These are phyloP conservation scores for Erynnis tages DNA, from an alignment of 2,888 invertebrate species.

Conservation along the genomic window DNA sequence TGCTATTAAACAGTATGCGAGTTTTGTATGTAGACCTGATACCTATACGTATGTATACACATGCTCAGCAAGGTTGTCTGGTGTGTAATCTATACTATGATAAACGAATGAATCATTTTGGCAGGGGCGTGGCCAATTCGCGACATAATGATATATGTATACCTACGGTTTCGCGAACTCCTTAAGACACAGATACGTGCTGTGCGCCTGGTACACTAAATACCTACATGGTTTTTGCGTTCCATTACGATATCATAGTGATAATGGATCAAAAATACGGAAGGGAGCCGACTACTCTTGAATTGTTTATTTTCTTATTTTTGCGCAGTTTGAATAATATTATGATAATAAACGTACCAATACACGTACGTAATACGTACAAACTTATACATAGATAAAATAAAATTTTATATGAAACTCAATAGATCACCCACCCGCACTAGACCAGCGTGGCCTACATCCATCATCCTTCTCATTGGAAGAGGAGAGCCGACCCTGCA, in stretches of 20 bases:
- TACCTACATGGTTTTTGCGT: constrained; percentile 30
- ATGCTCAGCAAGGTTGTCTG: neutral
- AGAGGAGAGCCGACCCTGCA: no score
- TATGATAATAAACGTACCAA: neutral
- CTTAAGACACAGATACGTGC: constrained; percentile 39
- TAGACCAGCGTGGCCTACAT: no score
- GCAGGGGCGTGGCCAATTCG: constrained; percentile 71
- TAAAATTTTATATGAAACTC: no score
- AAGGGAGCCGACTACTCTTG: neutral
- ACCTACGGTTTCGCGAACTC: constrained; percentile 28
- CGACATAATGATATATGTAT: constrained; percentile 46
- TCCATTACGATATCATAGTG: constrained; percentile 1
- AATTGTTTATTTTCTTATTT: constrained; percentile 6
- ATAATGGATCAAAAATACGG: constrained; percentile 4
- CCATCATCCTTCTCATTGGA: no score
- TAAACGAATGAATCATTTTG: constrained; percentile 61
- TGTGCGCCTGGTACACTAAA: constrained; percentile 53
- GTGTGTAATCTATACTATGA: constrained; percentile 8
- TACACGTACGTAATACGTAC: neutral
- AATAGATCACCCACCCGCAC: no score
- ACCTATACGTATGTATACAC: neutral
- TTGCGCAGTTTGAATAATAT: constrained; percentile 12
- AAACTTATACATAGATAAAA: neutral
- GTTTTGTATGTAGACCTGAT: neutral
- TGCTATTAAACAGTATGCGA: neutral